Percentiles rank a stretch among this genome's conserved stretches.
Conservation (phyloP, 2,888 invertebrate species). For the Apamea monoglypha region DNA sequence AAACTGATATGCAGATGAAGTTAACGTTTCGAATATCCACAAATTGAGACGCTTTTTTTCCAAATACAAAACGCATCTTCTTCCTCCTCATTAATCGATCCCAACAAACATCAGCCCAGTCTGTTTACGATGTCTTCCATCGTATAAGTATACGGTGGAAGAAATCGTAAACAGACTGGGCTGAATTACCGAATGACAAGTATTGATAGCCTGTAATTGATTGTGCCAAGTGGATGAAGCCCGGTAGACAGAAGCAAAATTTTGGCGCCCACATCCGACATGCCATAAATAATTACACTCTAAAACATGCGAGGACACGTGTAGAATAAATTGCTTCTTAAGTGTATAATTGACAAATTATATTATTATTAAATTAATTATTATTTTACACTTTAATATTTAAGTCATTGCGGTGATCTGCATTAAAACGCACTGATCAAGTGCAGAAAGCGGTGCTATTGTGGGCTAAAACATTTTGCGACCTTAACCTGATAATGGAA, state of each 20-base stretch:
- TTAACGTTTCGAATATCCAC: not conserved
- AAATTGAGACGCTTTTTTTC: not conserved
- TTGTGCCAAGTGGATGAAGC: constrained; percentile 68
- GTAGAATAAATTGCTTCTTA: constrained; percentile 3
- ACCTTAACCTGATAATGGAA: constrained; percentile 11
- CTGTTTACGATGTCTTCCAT: constrained; percentile 26
- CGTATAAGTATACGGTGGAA: too few relatives aligned
- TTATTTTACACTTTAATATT: not conserved
- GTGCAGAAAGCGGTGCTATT: not conserved
- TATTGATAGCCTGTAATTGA: constrained; percentile 67
- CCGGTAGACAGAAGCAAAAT: constrained; percentile 57
- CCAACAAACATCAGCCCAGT: constrained; percentile 9
- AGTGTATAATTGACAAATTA: constrained; percentile 2
- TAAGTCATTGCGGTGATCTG: not conserved
- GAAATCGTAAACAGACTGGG: too few relatives aligned
- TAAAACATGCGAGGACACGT: constrained; percentile 28
- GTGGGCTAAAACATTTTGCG: not conserved
- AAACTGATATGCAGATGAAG: not conserved
- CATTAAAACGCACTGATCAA: not conserved
- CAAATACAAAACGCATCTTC: not conserved
- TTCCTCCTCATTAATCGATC: not conserved
- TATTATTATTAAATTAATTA: not conserved
- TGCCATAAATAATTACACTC: constrained; percentile 52
- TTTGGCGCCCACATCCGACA: constrained; percentile 70
- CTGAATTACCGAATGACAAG: constrained; percentile 47